These are phyloP conservation scores for Notothenia rossii DNA, from an alignment of 2,113 vertebrate species.

Conservation along the genomic window DNA sequence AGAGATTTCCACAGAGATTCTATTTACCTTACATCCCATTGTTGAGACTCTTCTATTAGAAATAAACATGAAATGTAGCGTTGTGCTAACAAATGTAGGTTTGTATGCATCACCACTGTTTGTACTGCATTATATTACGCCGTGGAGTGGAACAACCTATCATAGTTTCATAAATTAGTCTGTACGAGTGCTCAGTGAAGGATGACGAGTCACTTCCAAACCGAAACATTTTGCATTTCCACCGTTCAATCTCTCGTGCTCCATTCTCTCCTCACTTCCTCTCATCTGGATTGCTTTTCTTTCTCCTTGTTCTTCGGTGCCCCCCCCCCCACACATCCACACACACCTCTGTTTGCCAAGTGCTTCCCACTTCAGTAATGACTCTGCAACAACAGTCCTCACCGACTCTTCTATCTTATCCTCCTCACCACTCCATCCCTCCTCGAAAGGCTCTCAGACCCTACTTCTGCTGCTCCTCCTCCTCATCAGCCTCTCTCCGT, in stretches of 20 bases:
- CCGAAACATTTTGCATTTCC: conserved; percentile 57
- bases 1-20: conserved; percentile 12
- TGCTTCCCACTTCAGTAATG: conserved; percentile 64
- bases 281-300: conserved; percentile 64
- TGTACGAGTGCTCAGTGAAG: conserved; percentile 56
- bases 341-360: conserved; percentile 39
- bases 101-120: conserved; percentile 55
- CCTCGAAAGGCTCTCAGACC: conserved; percentile 67
- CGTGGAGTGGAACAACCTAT: conserved; percentile 66
- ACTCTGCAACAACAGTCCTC: conserved; percentile 69
- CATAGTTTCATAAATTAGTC: conserved; percentile 69
- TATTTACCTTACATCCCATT: conserved; percentile 7
- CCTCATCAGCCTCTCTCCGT: conserved; percentile 61
- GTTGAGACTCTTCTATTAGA: conserved; percentile 27
- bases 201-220: conserved; percentile 63
- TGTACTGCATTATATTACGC: conserved; percentile 49
- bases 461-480: conserved; percentile 54
- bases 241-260: conserved; percentile 46
- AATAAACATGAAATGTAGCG: conserved; percentile 51
- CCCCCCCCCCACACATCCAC: neutral
- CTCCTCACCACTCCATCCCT: conserved; percentile 61
- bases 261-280: conserved; percentile 37
- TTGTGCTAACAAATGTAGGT: conserved; percentile 43
- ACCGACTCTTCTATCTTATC: conserved; percentile 55
- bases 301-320: conserved; percentile 40